Conservation (phyloP, 1,140 invertebrate genomes). For the Drosophila albomicans region DNA sequence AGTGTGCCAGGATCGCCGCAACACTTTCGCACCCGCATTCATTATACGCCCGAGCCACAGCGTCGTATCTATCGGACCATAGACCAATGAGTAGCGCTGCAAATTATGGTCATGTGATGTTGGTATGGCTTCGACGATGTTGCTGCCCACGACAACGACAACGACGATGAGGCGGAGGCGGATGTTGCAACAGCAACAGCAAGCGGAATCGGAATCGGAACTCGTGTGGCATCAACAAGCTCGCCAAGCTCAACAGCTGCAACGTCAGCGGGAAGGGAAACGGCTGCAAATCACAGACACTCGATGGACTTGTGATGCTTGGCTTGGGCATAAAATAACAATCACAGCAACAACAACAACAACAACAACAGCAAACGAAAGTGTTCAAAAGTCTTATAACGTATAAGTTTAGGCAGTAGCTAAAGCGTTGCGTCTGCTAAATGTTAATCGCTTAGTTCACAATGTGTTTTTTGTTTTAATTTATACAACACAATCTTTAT, state of each 20-base stretch:
- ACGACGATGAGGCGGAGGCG: background rate
- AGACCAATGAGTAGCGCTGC: slow-evolving; percentile 85
- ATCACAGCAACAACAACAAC: slow-evolving; percentile 16
- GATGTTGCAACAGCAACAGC: slow-evolving; percentile 12
- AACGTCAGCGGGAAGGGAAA: slow-evolving; percentile 11
- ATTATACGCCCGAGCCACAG: slow-evolving; percentile 90
- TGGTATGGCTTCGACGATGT: slow-evolving; percentile 84
- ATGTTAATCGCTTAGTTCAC: slow-evolving; percentile 25
- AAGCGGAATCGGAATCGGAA: too few relatives aligned
- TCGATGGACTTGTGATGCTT: slow-evolving; percentile 43
- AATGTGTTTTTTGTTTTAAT: slow-evolving; percentile 38
- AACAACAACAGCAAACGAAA: slow-evolving; percentile 57
- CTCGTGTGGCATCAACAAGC: too few relatives aligned
- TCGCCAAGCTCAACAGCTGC: too few relatives aligned
- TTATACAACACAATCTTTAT: slow-evolving; percentile 6
- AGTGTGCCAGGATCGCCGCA: slow-evolving; percentile 90
- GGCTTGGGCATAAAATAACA: background rate
- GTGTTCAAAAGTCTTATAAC: slow-evolving; percentile 74
- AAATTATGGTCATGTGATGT: slow-evolving; percentile 85
- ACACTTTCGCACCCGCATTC: slow-evolving; percentile 88
- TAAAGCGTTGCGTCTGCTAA: slow-evolving; percentile 30
- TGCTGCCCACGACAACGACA: slow-evolving; percentile 24
- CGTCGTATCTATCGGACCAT: slow-evolving; percentile 87
- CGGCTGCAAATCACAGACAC: slow-evolving; percentile 21
- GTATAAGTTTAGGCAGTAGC: slow-evolving; percentile 42